phyloP scores from a whole-genome alignment of 2,113 vertebrate species.

The Triplophysa tibetana region DNA sequence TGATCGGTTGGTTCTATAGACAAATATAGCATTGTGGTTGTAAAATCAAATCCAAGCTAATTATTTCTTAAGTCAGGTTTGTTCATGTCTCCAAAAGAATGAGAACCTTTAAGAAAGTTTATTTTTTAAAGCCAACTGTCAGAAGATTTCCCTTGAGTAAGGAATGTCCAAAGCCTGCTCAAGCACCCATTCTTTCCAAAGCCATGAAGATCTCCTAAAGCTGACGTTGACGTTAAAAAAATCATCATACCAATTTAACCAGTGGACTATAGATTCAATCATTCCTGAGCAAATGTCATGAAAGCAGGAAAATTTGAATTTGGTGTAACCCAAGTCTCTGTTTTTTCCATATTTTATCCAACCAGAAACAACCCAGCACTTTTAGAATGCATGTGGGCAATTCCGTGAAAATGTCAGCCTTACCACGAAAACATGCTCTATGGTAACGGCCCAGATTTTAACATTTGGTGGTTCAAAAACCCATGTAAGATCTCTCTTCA shows the following conservation, averaged over 20 bases:
- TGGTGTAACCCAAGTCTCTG: no score
- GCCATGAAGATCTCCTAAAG: background rate
- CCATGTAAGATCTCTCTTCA: no score
- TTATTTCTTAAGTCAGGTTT: slow-evolving; percentile 24
- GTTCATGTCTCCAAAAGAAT: slow-evolving; percentile 26
- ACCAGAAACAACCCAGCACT: no score
- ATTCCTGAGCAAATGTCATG: background rate
- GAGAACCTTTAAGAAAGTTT: slow-evolving; percentile 38
- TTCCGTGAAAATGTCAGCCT: no score
- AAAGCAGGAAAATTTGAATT: background rate
- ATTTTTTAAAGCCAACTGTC: slow-evolving; percentile 37
- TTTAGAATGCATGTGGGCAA: no score
- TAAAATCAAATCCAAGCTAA: slow-evolving; percentile 10
- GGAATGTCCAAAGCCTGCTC: slow-evolving; percentile 16
- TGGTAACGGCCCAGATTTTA: no score
- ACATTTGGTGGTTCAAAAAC: no score
- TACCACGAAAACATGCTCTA: no score
- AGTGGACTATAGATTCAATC: background rate
- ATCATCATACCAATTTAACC: background rate
- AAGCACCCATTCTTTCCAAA: background rate
- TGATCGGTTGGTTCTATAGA: background rate
- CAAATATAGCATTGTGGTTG: no score
- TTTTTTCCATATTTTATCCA: no score
- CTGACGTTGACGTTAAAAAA: background rate
- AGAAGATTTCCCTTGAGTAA: slow-evolving; percentile 20